Evolutionary conservation across 2,888 invertebrate species (phyloP).

Genomic region (Polyommatus icarus): DNA sequence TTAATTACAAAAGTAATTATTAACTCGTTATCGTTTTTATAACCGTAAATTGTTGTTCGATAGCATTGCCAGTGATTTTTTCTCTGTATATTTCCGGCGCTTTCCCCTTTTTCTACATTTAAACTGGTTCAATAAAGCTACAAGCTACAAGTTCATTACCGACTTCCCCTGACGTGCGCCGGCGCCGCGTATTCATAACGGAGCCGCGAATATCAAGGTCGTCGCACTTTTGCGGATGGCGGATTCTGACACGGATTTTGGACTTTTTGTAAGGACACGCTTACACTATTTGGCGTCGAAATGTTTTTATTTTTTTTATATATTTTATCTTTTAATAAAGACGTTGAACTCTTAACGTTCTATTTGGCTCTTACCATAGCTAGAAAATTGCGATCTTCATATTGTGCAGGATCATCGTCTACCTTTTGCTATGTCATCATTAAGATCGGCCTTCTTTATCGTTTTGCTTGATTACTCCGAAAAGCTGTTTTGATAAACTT

Average conservation of each 20-base stretch:
- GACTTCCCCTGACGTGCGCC: not conserved
- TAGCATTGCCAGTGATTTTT: not conserved
- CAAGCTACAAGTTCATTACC: constrained; percentile 13
- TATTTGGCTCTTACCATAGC: too few relatives aligned
- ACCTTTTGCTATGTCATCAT: not conserved
- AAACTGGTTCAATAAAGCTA: not conserved
- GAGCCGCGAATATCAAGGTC: constrained; percentile 68
- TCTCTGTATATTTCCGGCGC: not conserved
- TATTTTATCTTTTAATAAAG: too few relatives aligned
- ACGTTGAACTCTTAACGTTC: too few relatives aligned
- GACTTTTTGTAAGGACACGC: constrained; percentile 23
- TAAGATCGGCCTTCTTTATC: too few relatives aligned
- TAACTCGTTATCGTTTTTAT: not conserved
- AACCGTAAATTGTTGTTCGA: not conserved
- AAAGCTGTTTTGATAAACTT: too few relatives aligned
- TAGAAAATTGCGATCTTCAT: too few relatives aligned
- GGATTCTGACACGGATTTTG: constrained; percentile 52
- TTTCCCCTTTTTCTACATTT: not conserved
- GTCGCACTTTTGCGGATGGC: constrained; percentile 71
- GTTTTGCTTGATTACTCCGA: too few relatives aligned
- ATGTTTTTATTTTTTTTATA: too few relatives aligned
- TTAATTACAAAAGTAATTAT: not conserved
- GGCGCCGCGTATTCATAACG: constrained; percentile 55
- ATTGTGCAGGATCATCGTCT: not conserved
- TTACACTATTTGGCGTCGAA: not conserved